These are phyloP conservation scores for Pogonophryne albipinna DNA, from an alignment of 2,797 vertebrate species.

Conservation along the genomic window DNA sequence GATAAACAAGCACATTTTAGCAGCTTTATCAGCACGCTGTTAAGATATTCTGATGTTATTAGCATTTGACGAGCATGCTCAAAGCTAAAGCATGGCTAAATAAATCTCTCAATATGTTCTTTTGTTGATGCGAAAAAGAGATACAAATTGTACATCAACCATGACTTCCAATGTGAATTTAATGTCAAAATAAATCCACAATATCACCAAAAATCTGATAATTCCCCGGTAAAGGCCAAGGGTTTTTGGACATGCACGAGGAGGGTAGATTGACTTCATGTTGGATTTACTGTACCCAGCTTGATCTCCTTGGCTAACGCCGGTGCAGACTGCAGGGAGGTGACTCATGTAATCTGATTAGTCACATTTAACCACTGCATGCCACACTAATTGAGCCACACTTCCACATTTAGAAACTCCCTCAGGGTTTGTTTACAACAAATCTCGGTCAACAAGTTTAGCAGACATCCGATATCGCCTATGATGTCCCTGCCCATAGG, in stretches of 20 bases:
- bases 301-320: neutral
- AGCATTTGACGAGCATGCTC: neutral
- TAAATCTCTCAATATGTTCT: neutral
- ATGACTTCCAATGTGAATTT: neutral
- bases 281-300: neutral
- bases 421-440: neutral
- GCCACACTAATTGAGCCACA: conserved; percentile 29
- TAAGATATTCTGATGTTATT: neutral
- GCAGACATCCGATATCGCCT: neutral
- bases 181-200: no score
- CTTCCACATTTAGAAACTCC: conserved; percentile 31
- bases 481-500: neutral
- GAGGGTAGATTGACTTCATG: neutral
- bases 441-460: neutral
- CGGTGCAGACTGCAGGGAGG: conserved; percentile 15
- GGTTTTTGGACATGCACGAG: neutral
- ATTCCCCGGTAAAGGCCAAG: neutral
- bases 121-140: neutral
- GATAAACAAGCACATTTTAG: no score
- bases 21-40: no score
- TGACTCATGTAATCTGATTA: conserved; percentile 73
- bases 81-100: no score
- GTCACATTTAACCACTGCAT: conserved; percentile 54
- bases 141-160: neutral
- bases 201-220: no score